Conservation (phyloP, 2,888 invertebrate species). For the Mactromeris polynyma region DNA sequence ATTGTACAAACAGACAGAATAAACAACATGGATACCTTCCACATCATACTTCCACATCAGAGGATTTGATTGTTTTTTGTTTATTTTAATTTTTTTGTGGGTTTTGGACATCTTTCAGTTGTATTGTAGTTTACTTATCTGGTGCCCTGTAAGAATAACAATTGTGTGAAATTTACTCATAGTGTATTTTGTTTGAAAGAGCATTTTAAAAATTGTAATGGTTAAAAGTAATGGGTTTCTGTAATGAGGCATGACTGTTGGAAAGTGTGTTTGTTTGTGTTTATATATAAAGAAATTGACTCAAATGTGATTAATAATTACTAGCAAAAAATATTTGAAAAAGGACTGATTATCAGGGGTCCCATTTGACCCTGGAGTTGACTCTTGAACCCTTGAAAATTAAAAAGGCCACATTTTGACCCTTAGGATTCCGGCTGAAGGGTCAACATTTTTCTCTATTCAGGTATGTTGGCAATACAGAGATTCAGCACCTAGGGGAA, state of each 20-base stretch:
- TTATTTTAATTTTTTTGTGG: conserved; percentile 2
- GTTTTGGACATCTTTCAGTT: background rate
- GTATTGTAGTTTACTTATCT: background rate
- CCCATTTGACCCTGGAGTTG: too few relatives aligned
- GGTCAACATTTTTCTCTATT: too few relatives aligned
- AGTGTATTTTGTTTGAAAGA: background rate
- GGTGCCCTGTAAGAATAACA: conserved; percentile 6
- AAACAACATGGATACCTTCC: background rate
- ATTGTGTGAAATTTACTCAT: background rate
- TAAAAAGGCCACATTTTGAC: too few relatives aligned
- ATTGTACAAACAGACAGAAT: background rate
- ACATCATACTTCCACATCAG: background rate
- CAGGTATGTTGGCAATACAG: too few relatives aligned
- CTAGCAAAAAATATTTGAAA: background rate
- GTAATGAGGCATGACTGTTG: background rate
- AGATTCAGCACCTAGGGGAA: too few relatives aligned
- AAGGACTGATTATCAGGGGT: background rate
- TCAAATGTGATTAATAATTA: background rate
- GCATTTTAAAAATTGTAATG: background rate
- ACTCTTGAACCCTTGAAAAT: too few relatives aligned
- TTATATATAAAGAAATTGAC: background rate
- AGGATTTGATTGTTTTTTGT: background rate
- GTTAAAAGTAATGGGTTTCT: background rate
- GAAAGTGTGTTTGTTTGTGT: background rate
- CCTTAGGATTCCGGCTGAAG: too few relatives aligned